These are phyloP conservation scores for Psittacula cyanocephala DNA, from an alignment of 2,113 vertebrate genomes.

Conservation along the genomic window DNA sequence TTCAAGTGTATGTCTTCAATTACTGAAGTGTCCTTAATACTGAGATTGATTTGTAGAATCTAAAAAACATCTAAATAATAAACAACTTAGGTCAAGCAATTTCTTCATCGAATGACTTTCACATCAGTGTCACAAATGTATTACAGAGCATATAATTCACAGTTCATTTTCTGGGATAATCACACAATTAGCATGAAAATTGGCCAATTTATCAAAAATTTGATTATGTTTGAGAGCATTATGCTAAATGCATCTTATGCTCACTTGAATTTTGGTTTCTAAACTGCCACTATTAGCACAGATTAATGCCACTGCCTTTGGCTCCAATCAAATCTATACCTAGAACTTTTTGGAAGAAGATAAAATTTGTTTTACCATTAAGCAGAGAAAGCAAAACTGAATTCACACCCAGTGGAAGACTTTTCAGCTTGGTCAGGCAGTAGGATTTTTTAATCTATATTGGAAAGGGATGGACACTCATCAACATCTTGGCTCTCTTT, in stretches of 20 bases:
- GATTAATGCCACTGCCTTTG: background rate
- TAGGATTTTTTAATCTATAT: background rate
- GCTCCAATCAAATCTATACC: background rate
- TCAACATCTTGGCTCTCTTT: background rate
- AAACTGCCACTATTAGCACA: background rate
- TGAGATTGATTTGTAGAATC: background rate
- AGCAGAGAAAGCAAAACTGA: background rate
- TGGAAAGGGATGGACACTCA: background rate
- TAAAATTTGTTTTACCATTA: background rate
- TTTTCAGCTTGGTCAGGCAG: background rate
- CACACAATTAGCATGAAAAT: background rate
- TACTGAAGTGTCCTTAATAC: background rate
- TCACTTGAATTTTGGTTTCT: background rate
- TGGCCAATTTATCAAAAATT: background rate
- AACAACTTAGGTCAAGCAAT: background rate
- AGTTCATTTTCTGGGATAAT: background rate
- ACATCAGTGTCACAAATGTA: background rate
- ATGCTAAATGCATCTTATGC: background rate
- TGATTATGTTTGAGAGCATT: background rate
- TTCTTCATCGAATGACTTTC: background rate
- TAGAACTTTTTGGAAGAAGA: background rate
- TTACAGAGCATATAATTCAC: background rate
- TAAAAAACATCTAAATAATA: background rate
- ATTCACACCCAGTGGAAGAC: background rate
- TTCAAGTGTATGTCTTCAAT: background rate